Evolutionary conservation across 2,888 invertebrate genomes (phyloP), one percentile per base, ranked within the genome.

Genomic region (Lasioglossum figueresi): DNA sequence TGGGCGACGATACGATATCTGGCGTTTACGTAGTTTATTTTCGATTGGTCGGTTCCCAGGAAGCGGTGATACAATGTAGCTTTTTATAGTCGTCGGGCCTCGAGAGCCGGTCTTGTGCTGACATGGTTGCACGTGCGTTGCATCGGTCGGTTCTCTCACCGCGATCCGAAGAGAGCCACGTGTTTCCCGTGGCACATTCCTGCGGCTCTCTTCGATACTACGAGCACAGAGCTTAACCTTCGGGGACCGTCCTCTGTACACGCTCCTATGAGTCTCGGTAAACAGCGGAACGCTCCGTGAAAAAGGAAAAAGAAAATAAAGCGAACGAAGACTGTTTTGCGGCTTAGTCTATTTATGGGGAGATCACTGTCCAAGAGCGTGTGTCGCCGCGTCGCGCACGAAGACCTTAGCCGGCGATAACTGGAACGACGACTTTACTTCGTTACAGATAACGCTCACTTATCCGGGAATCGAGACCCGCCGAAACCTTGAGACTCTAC

Each of bases 401-500:
- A 45, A 19, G 43, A 45, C 71, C 43, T 43, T 31, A 45, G 43
- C 6, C 43, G 19, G 12, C 40, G 31, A 48, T 23, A 72, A 48
- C 31, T 45, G 43, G 34, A 34, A 66, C 34, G 19, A 19, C 68
- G 4, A 34, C 66, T 31, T 19, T 8, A 8, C 34, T 63, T 37
- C 48, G 48, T 10, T 48, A 19, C 19, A 82, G 85, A 86, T 86
- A 85, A 82, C 73, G 56, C 27, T 16, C 10, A 31, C 74, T 82
- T 86, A 85, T 85, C 86, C 85, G 37, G n/a, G 37, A 79, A 85
- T 37, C 48, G 68, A 16, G 73, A 82, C 48, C 52, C 73, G 76
- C 12, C 23, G 31, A 72, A 84, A 71, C 84, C 71, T 84, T 45
- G 52, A 19, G 12, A 37, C 71, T 63, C 19, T 27, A 1, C 40